phyloP scores from a whole-genome alignment of 2,113 vertebrate species.

The Nerophis ophidion region DNA sequence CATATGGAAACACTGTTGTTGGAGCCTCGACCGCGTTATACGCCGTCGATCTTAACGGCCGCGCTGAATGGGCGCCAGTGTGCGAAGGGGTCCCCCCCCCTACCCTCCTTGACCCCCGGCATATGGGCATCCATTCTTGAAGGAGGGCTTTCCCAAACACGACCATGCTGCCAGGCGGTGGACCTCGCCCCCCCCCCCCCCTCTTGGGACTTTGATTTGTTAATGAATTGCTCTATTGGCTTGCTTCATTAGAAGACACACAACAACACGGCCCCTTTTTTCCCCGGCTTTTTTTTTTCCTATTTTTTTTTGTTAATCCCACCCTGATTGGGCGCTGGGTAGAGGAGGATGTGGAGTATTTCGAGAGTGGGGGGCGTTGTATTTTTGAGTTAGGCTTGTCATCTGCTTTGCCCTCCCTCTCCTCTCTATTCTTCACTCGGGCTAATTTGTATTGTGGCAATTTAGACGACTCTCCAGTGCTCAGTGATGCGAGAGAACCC shows the following conservation, averaged over 20 bases:
- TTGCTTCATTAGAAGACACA: constrained; percentile 92
- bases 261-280: constrained; percentile 77
- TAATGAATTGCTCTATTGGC: constrained; percentile 99
- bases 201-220: constrained; percentile 97
- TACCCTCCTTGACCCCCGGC: constrained; percentile 92
- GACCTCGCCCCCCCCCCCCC: constrained; percentile 3
- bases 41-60: constrained; percentile 90
- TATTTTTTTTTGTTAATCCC: constrained; percentile 19
- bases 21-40: constrained; percentile 85
- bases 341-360: constrained; percentile 41
- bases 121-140: constrained; percentile 92
- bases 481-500: constrained; percentile 74
- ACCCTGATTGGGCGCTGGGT: constrained; percentile 42
- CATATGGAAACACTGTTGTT: constrained; percentile 99
- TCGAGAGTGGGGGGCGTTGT: constrained; percentile 69
- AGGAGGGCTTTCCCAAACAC: constrained; percentile 85
- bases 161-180: constrained; percentile 74
- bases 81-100: constrained; percentile 84
- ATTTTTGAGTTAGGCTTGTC: constrained; percentile 80
- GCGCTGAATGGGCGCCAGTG: constrained; percentile 89
- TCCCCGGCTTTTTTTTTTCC: constrained; percentile 63
- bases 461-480: constrained; percentile 81
- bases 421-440: constrained; percentile 67
- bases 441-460: constrained; percentile 91
- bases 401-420: constrained; percentile 61